phyloP scores from a whole-genome alignment of 2,113 vertebrate species.

The Tautogolabrus adspersus region DNA sequence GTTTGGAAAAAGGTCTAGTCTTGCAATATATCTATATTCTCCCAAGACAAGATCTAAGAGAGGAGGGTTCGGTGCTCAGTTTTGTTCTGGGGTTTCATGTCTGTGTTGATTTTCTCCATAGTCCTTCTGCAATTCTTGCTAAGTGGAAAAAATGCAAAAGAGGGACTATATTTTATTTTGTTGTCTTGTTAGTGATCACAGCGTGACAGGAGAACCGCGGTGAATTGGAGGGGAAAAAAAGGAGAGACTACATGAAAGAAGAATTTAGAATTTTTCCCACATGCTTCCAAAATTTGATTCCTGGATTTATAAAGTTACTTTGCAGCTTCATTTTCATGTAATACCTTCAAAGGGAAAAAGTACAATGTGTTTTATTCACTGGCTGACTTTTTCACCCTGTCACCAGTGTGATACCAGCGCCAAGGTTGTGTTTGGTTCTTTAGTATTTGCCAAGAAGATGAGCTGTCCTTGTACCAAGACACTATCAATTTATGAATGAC shows the following conservation, averaged over 20 bases:
- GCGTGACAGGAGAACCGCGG: neutral
- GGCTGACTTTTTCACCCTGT: conserved; percentile 30
- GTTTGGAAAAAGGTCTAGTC: neutral
- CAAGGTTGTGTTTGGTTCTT: conserved; percentile 6
- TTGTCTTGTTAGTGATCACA: conserved; percentile 15
- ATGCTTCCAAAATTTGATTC: conserved; percentile 1
- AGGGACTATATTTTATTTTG: neutral
- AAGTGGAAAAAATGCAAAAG: neutral
- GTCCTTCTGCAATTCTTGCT: neutral
- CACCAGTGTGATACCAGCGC: conserved; percentile 12
- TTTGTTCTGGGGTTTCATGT: neutral
- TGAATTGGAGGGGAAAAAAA: conserved; percentile 7
- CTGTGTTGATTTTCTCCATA: neutral
- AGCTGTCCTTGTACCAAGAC: neutral
- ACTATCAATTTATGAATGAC: neutral
- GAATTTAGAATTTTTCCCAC: conserved; percentile 11
- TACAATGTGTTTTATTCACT: conserved; percentile 13
- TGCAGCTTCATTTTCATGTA: conserved; percentile 43
- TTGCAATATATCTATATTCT: neutral
- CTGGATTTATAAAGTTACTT: conserved; percentile 30
- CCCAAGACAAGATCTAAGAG: neutral
- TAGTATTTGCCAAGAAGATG: conserved; percentile 24
- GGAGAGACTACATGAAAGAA: conserved; percentile 1
- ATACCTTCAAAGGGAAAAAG: conserved; percentile 45
- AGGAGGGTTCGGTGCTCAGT: neutral